Conservation (phyloP, 2,797 vertebrate genomes). For the Lepus townsendii region DNA sequence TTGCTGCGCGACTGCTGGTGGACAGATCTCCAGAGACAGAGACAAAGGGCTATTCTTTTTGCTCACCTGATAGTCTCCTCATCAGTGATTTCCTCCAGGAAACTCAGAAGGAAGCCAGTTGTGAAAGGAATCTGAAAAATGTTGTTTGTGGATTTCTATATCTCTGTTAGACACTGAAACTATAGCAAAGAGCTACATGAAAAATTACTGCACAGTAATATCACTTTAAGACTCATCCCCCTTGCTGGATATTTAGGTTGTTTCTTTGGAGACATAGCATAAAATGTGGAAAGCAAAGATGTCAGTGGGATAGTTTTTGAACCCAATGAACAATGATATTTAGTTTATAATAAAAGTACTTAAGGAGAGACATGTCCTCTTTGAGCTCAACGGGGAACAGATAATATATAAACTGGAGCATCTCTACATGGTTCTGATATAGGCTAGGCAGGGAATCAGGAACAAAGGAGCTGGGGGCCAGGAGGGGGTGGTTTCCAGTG, state of each 20-base stretch:
- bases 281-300: slow-evolving; percentile 1
- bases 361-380: not conserved
- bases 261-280: slow-evolving; percentile 40
- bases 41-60: slow-evolving; percentile 10
- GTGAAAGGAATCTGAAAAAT: slow-evolving; percentile 30
- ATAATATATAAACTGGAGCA: not conserved
- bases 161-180: not conserved
- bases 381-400: slow-evolving; percentile 17
- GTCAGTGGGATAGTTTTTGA: slow-evolving; percentile 30
- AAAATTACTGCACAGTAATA: slow-evolving; percentile 35
- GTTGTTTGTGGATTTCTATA: slow-evolving; percentile 13
- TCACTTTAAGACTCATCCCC: slow-evolving; percentile 21
- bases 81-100: not conserved
- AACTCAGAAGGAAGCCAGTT: slow-evolving; percentile 11
- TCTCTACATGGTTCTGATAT: not conserved
- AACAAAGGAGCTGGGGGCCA: too few species aligned
- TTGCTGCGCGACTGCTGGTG: not conserved
- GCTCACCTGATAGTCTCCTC: not conserved
- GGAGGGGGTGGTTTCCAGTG: too few species aligned
- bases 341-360: slow-evolving; percentile 43
- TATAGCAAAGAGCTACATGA: slow-evolving; percentile 38
- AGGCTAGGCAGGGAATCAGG: too few species aligned
- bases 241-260: slow-evolving; percentile 1
- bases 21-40: not conserved
- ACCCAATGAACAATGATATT: slow-evolving; percentile 21